Percentiles rank a stretch among this genome's conserved stretches.
These are phyloP conservation scores for Lemur catta DNA, from an alignment of 2,797 vertebrate genomes.

Conservation along the genomic window DNA sequence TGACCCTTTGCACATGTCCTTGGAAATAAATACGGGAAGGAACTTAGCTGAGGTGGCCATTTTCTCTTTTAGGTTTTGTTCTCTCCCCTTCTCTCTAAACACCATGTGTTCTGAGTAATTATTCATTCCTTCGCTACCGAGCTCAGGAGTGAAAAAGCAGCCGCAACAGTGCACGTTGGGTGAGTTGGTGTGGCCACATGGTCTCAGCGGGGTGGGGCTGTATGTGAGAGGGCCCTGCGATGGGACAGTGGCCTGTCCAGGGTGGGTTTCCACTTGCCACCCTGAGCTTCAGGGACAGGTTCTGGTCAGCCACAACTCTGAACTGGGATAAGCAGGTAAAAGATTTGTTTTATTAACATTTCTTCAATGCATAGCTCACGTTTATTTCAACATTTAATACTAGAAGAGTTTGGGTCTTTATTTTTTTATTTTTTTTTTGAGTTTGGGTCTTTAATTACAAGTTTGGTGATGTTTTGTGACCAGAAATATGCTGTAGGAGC, in stretches of 20 bases:
- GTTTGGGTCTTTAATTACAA: not conserved
- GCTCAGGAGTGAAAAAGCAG: too few relatives aligned
- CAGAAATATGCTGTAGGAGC: not conserved
- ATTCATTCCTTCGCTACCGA: too few relatives aligned
- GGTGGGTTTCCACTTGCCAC: not conserved
- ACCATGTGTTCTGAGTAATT: too few relatives aligned
- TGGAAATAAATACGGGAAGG: too few relatives aligned
- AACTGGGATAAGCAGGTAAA: not conserved
- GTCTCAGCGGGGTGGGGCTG: not conserved
- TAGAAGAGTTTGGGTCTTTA: not conserved
- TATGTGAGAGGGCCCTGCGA: not conserved
- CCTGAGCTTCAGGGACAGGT: not conserved
- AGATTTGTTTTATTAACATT: not conserved
- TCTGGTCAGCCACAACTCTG: not conserved
- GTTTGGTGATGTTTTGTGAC: not conserved
- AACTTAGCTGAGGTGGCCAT: too few relatives aligned
- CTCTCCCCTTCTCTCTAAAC: too few relatives aligned
- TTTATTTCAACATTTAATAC: not conserved
- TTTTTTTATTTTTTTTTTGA: too few relatives aligned
- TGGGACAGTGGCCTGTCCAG: not conserved
- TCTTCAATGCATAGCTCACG: not conserved
- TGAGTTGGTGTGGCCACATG: not conserved
- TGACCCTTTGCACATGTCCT: too few relatives aligned
- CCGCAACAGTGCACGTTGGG: too few relatives aligned
- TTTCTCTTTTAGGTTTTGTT: too few relatives aligned